These are phyloP conservation scores for Aleiodes testaceus DNA, from an alignment of 2,888 invertebrate genomes.

Conservation along the genomic window DNA sequence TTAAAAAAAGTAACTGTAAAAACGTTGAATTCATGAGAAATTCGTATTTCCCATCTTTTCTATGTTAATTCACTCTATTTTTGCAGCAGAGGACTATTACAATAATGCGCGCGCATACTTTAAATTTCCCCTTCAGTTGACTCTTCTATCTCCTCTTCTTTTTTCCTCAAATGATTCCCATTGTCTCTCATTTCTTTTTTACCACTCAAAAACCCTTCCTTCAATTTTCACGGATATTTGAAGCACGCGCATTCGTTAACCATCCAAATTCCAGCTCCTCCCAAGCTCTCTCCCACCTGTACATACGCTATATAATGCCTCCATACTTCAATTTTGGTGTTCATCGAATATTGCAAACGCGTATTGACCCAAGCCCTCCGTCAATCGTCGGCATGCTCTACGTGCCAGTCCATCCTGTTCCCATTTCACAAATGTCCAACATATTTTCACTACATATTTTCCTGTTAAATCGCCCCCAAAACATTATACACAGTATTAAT, in stretches of 20 bases:
- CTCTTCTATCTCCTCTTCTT: neutral
- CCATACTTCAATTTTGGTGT: conserved; percentile 44
- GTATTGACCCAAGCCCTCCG: conserved; percentile 43
- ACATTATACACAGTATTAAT: neutral
- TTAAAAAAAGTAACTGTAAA: conserved; percentile 16
- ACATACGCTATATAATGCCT: conserved; percentile 23
- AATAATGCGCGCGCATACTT: too few relatives aligned
- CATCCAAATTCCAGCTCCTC: conserved; percentile 45
- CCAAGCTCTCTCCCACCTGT: neutral
- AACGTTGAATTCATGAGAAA: neutral
- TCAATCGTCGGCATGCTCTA: conserved; percentile 41
- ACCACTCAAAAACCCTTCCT: conserved; percentile 31
- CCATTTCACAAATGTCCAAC: conserved; percentile 12
- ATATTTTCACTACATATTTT: conserved; percentile 1
- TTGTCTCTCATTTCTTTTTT: conserved; percentile 33
- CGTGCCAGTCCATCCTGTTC: conserved; percentile 29
- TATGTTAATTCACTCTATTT: neutral
- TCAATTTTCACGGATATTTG: conserved; percentile 55
- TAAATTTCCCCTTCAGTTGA: neutral
- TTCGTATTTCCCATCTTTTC: conserved; percentile 21
- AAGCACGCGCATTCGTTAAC: conserved; percentile 60
- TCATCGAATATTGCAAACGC: conserved; percentile 53
- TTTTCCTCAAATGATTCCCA: conserved; percentile 33
- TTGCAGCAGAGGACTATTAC: too few relatives aligned
- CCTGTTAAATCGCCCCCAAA: neutral